phyloP scores from a whole-genome alignment of 2,113 vertebrate species.

The human region GRCh38 chr17:31787001-31787500 shows the following conservation, averaged over 20 bases:
- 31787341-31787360: background rate
- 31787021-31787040: background rate
- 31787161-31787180: background rate
- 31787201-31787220: background rate
- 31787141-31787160: background rate
- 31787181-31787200: background rate
- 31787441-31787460: background rate
- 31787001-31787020: background rate
- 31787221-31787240: background rate
- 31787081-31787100: background rate
- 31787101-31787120: background rate
- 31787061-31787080: background rate
- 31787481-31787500: background rate
- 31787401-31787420: background rate
- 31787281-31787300: background rate
- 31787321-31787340: background rate
- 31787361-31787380: background rate
- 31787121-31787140: background rate
- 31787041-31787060: background rate
- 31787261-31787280: background rate
- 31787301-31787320: background rate
- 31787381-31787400: background rate
- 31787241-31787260: no score
- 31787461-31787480: accelerated
- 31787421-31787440: background rate